Evolutionary conservation across 2,888 invertebrate genomes (phyloP), one percentile per base, ranked within the genome.

Genomic region (Liodrosophila aerea): DNA sequence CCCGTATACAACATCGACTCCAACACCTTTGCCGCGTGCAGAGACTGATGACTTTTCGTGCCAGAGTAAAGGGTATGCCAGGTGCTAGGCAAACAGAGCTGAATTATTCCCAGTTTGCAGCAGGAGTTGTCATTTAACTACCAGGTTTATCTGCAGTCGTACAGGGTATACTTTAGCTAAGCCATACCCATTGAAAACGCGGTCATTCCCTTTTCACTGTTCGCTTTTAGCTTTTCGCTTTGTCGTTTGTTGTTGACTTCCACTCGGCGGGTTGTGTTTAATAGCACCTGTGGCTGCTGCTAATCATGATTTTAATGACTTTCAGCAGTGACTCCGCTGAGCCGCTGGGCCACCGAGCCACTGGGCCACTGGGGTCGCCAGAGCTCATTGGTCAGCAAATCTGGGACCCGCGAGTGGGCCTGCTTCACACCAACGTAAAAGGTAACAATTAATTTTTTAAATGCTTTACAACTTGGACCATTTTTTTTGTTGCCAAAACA

Each of bases 221-320:
- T 40, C 16, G 33, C 9, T 29, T 41, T 13, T 37, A n/a, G 2
- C 15, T 36, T 1, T 13, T 37, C 7, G n/a, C n/a, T n/a, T 46
- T 13, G 13, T 15, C 31, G 9, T 13, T 22, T 5, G 43, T 49
- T 40, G 27, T 50, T 7, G 47, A 22, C 18, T 11, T 7, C 37
- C 31, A 7, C 33, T 12, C 16, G 30, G 49, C 22, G 46, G 50
- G 59, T 44, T 62, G 47, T 53, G 60, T 60, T 64, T 78, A 78
- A 75, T 63, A 60, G 76, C 80, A 82, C 80, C 80, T 76, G 76
- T 76, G 63, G 83, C 83, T 76, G 58, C 53, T 54, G 81, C 75
- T 82, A 77, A 75, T 76, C 78, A 76, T 71, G 75, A 77, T 76
- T 76, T 81, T 77, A 81, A 77, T 81, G 78, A 77, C 82, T 76